Evolutionary conservation across 2,888 invertebrate species (phyloP), one percentile per base, ranked within the genome.

Genomic region (Pterostichus madidus): DNA sequence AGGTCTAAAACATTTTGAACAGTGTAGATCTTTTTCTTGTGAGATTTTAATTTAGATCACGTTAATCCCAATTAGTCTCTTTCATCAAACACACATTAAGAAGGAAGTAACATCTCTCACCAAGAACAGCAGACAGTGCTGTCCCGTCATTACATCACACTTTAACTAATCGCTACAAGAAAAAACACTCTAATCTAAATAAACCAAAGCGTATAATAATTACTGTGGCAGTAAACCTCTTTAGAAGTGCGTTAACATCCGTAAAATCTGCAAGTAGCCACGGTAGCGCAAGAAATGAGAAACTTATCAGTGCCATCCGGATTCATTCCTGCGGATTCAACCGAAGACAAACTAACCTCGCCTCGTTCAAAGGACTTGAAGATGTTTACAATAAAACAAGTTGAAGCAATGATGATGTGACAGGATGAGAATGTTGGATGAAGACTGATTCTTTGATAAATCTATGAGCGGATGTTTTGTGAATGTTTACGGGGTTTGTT

Each of bases 121-220:
- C n/a, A 5, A 52, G 52, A 52, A n/a, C 56, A 17, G 56, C 15
- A 15, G 2, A 17, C 15, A 15, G 15, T 56, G 39, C 68, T 64
- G 44, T 71, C 39, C 13, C 39, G 5, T 10, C 44, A 39, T 71
- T 71, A 44, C 68, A 44, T 71, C 68, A 49, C 73, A 73, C 52
- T 52, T 52, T 32, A 75, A 75, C 75, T 52, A 75, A 77, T 77
- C 56, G 77, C 10, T 77, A 77, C 77, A 77, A 77, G 77, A 77
- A 77, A 77, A 77, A 53, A 39, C 53, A 77, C 77, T 77, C 56
- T 56, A 77, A 77, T 77, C 77, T 77, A 77, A 77, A 77, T 77
- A 75, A 75, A 75, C 75, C 52, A 75, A 13, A 49, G 52, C 75
- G 52, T 52, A 75, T 75, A 75, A 73, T 73, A 73, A 73, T 73